A percentile compares a stretch with the other conserved stretches of the same genome.
Evolutionary conservation across 2,797 vertebrate genomes (phyloP).

Genomic region (Arrhamphus sclerolepis): DNA sequence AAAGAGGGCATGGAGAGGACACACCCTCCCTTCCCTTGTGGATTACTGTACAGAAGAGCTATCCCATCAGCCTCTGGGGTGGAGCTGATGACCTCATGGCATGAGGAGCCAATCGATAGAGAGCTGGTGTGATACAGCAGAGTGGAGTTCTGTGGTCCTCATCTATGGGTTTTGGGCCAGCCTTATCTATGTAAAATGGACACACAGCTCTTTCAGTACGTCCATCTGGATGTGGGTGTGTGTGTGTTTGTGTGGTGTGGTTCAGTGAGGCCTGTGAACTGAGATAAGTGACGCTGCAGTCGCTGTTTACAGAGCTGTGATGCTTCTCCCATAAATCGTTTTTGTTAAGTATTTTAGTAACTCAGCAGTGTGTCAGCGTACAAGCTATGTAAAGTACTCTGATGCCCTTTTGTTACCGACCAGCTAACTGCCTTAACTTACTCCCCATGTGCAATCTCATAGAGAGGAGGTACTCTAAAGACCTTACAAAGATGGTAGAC

Average conservation of each 20-base stretch:
- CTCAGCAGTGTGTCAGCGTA: slow-evolving; percentile 27
- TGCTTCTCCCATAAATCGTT: slow-evolving; percentile 42
- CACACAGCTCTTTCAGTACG: slow-evolving; percentile 22
- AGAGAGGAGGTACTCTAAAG: not conserved
- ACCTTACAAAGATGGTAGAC: slow-evolving; percentile 1
- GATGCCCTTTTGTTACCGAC: slow-evolving; percentile 15
- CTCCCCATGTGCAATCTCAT: not conserved
- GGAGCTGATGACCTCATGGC: slow-evolving; percentile 60
- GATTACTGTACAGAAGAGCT: slow-evolving; percentile 50
- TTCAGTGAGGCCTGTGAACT: slow-evolving; percentile 44
- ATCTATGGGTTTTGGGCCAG: slow-evolving; percentile 49
- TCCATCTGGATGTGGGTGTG: slow-evolving; percentile 20
- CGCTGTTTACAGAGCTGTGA: slow-evolving; percentile 38
- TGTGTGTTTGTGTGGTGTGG: slow-evolving; percentile 29
- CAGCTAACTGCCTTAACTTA: slow-evolving; percentile 8
- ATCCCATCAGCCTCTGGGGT: slow-evolving; percentile 57
- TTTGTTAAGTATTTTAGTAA: slow-evolving; percentile 36
- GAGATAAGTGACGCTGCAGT: slow-evolving; percentile 64
- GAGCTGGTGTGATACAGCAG: slow-evolving; percentile 38
- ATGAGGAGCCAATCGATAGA: slow-evolving; percentile 65
- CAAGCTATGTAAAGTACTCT: slow-evolving; percentile 22
- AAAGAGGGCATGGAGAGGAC: slow-evolving; percentile 15
- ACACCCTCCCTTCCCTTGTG: slow-evolving; percentile 18
- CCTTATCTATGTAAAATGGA: slow-evolving; percentile 55
- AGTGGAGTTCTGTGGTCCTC: slow-evolving; percentile 52